phyloP scores from a whole-genome alignment of 2,797 vertebrate genomes.

The Discoglossus pictus region DNA sequence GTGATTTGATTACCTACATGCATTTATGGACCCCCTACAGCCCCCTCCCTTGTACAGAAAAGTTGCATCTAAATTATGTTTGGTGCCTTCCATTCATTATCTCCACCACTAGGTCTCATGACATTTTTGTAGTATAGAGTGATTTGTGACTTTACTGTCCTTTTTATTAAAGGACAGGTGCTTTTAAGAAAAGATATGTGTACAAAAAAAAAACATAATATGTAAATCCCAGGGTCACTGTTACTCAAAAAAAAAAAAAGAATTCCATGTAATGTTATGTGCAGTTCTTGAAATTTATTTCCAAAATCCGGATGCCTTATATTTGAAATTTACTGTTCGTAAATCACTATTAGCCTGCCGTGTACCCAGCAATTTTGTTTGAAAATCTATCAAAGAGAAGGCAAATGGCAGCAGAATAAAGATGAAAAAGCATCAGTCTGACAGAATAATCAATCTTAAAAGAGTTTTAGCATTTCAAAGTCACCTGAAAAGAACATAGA shows the following conservation, averaged over 20 bases:
- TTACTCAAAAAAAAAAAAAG: neutral
- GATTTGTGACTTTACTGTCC: too few relatives aligned
- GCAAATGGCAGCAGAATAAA: constrained; percentile 50
- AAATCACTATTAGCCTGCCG: constrained; percentile 31
- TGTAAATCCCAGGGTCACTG: neutral
- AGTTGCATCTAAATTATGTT: too few relatives aligned
- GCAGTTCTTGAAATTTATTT: neutral
- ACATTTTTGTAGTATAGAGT: too few relatives aligned
- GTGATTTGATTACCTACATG: too few relatives aligned
- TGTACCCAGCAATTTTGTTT: constrained; percentile 49
- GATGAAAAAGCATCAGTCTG: constrained; percentile 51
- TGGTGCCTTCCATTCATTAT: too few relatives aligned
- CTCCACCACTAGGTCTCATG: too few relatives aligned
- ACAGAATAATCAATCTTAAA: constrained; percentile 51
- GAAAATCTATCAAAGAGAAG: constrained; percentile 54
- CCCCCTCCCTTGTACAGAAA: too few relatives aligned
- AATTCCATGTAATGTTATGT: neutral
- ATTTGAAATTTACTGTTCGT: constrained; percentile 53
- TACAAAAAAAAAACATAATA: neutral
- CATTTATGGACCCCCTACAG: too few relatives aligned
- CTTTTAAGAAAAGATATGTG: too few relatives aligned
- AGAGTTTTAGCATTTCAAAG: constrained; percentile 32
- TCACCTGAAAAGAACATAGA: constrained; percentile 41
- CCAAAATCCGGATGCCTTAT: constrained; percentile 34
- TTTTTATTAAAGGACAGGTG: too few relatives aligned